Percentiles rank a stretch among this genome's conserved stretches.
phyloP scores from a whole-genome alignment of 1,140 invertebrate genomes.

The Zeugodacus cucurbitae region DNA sequence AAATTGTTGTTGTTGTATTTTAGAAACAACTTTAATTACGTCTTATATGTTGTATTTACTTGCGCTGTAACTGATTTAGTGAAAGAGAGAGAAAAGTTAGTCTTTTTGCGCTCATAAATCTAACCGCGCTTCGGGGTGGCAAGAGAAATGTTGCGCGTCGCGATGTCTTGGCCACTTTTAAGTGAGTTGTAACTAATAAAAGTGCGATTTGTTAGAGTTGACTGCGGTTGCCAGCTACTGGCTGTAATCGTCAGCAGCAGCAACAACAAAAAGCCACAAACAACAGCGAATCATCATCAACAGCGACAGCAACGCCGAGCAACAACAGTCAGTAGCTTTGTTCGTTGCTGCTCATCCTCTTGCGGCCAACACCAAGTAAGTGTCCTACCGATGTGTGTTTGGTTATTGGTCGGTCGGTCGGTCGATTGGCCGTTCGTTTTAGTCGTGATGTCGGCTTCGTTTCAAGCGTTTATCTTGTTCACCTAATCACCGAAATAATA shows the following conservation, averaged over 20 bases:
- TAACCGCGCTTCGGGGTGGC: not conserved
- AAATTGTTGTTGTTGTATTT: no score
- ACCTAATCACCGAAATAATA: conserved; percentile 33
- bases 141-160: not conserved
- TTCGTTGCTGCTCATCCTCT: not conserved
- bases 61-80: not conserved
- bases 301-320: not conserved
- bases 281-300: not conserved
- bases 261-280: not conserved
- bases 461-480: conserved; percentile 38
- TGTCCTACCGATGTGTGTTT: not conserved
- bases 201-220: conserved; percentile 31
- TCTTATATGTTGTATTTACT: not conserved
- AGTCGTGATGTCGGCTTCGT: conserved; percentile 37
- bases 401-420: not conserved
- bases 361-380: not conserved
- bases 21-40: not conserved
- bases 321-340: not conserved
- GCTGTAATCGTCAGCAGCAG: not conserved
- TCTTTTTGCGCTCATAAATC: not conserved
- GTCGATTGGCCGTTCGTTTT: not conserved
- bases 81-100: not conserved
- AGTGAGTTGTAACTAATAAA: conserved; percentile 34
- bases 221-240: conserved; percentile 21
- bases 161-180: not conserved